phyloP scores from a whole-genome alignment of 64 coral and sea anemone genomes.

The Dendronephthya gigantea region DNA sequence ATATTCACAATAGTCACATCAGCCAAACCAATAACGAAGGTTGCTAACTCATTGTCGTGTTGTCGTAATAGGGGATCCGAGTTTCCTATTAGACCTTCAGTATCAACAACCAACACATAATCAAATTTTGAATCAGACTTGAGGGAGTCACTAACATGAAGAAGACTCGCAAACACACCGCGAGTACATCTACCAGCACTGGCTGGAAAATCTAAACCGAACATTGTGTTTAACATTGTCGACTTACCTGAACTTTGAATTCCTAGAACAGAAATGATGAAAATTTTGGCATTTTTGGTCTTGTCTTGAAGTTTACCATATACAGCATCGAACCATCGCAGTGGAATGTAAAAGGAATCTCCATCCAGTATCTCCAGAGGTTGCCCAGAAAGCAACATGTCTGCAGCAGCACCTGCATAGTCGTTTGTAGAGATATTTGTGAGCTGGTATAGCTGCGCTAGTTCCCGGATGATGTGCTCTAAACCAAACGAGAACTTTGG shows the following conservation, averaged over 20 bases:
- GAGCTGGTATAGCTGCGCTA: background rate
- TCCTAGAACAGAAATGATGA: background rate
- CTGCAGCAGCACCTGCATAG: background rate
- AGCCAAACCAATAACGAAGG: background rate
- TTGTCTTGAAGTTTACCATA: background rate
- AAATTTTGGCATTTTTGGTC: background rate
- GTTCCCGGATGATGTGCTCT: background rate
- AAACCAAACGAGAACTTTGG: background rate
- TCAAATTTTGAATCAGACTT: background rate
- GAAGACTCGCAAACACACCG: background rate
- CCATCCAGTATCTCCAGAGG: background rate
- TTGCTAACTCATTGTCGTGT: background rate
- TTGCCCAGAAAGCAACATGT: background rate
- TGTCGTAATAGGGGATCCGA: background rate
- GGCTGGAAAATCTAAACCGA: background rate
- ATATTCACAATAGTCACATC: background rate
- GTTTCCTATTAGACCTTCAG: background rate
- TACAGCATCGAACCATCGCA: background rate
- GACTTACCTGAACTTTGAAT: slow-evolving; percentile 2
- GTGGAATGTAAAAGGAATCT: background rate
- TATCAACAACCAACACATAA: background rate
- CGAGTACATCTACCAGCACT: background rate
- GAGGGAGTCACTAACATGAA: background rate
- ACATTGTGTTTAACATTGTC: background rate
- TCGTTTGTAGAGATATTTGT: too few relatives aligned